phyloP scores from a whole-genome alignment of 2,888 invertebrate species.

The Physocephala rufipes region DNA sequence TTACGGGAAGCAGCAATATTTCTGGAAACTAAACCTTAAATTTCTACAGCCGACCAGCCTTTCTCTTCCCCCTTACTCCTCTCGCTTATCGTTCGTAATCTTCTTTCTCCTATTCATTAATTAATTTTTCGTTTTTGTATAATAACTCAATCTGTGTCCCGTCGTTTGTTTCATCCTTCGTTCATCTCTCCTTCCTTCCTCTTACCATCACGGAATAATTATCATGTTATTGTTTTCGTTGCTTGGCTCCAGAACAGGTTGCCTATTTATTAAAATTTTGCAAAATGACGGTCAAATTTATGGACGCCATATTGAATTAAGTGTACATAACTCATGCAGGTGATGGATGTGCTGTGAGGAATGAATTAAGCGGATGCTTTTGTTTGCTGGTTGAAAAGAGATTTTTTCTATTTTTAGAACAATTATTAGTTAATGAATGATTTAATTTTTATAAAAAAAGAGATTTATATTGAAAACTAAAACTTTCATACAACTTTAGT shows the following conservation, averaged over 20 bases:
- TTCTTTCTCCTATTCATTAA: neutral
- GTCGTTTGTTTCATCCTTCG: neutral
- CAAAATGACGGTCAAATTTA: conserved; percentile 2
- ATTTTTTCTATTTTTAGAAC: too few species aligned
- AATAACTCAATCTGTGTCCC: conserved; percentile 7
- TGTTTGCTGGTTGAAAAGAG: neutral
- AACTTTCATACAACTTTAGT: conserved; percentile 31
- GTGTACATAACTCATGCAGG: conserved; percentile 16
- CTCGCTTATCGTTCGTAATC: too few species aligned
- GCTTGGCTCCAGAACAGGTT: conserved; percentile 9
- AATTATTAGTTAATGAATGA: too few species aligned
- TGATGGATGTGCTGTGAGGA: neutral
- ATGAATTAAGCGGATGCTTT: conserved; percentile 7
- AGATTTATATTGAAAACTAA: conserved; percentile 37
- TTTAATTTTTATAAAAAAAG: conserved; percentile 14
- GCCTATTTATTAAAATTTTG: conserved; percentile 13
- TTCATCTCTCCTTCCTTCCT: neutral
- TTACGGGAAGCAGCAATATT: too few species aligned
- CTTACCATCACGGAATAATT: too few species aligned
- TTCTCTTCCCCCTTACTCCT: too few species aligned
- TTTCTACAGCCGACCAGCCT: too few species aligned
- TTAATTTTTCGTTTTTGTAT: conserved; percentile 10
- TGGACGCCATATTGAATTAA: conserved; percentile 24
- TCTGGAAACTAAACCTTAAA: too few species aligned
- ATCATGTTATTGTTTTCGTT: neutral